Conservation (phyloP, 2,797 vertebrate species). For the Rachycentron canadum region DNA sequence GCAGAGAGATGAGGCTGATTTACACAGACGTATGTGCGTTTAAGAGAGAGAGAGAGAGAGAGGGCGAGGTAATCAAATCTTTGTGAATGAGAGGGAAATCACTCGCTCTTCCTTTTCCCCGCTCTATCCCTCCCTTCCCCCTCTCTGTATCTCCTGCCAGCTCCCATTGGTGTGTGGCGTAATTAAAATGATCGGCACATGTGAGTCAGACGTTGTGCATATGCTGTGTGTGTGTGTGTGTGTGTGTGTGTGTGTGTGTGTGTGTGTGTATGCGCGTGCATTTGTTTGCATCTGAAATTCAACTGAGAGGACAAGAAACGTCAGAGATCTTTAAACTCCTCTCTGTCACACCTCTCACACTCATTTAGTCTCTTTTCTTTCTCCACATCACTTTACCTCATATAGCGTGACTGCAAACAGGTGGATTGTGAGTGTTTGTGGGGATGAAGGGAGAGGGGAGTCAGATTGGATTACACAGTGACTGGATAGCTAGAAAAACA, state of each 20-base stretch:
- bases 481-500: constrained; percentile 2
- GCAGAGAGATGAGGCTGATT: constrained; percentile 35
- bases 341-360: constrained; percentile 54
- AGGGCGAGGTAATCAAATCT: constrained; percentile 68
- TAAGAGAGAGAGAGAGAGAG: constrained; percentile 35
- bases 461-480: constrained; percentile 56
- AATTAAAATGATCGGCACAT: constrained; percentile 69
- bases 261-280: constrained; percentile 7
- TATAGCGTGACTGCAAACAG: constrained; percentile 34
- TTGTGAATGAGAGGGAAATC: constrained; percentile 76
- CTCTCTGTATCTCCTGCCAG: constrained; percentile 42
- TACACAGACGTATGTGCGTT: constrained; percentile 10
- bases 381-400: constrained; percentile 7
- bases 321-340: constrained; percentile 49
- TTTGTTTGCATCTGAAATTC: constrained; percentile 47
- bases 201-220: constrained; percentile 35
- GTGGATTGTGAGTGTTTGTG: constrained; percentile 49
- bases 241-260: constrained; percentile 6
- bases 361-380: constrained; percentile 37
- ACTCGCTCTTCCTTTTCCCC: constrained; percentile 9
- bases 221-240: constrained; percentile 5
- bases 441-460: constrained; percentile 23
- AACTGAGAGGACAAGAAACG: constrained; percentile 48
- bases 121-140: constrained; percentile 25
- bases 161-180: constrained; percentile 55